Base-by-base conservation (phyloP, 2,113 vertebrate species). In the Panthera uncia region DNA sequence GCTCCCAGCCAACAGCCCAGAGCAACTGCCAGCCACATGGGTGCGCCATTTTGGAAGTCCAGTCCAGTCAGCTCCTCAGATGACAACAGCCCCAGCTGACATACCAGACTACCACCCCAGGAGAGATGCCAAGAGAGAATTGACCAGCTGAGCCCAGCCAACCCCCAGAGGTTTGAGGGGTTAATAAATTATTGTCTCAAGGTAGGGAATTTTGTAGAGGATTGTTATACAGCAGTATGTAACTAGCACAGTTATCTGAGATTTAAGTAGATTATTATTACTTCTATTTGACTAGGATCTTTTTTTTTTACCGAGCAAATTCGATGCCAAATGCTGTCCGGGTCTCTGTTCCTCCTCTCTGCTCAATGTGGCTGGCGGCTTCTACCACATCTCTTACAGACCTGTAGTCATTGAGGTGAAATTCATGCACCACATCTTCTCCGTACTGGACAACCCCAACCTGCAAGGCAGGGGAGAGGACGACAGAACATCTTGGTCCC, bases 371-470 rank as follows among this genome's bases (percentile, higher is more conserved):
- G 84, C 99, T 99, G 83, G 99, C 99, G 0, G 99, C 99, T 0
- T 99, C 99, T 88, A 99, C 99, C 96, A 99, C 99, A 0, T 99
- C 99, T 38, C 99, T 99, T 65, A 99, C 99, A 0, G 99, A 99
- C 82, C 98, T 99, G 98, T 99, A 99, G 98, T 99, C 99, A 1
- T 99, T 99, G 88, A 99, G 96, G 5, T 99, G 98, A 91, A 99
- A 99, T 98, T 99, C 99, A 0, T 99, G 99, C 23, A 99, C 99
- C 0, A 99, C 99, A 0, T 99, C 98, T 87, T 99, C 99, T 76
- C 99, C 99, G 0, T 99, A 99, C 98, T 99, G 99, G 27, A 99
- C 98, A 0, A 99, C 99, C 14, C 99, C 99, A 0, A 99, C 99
- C 99, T 99, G 97, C 50, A 45, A 74, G 68, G 0, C 1, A 93